Percentiles rank a stretch among this genome's conserved stretches.
Conservation (phyloP, 2,113 vertebrate genomes). For the Lichenostomus cassidix region DNA sequence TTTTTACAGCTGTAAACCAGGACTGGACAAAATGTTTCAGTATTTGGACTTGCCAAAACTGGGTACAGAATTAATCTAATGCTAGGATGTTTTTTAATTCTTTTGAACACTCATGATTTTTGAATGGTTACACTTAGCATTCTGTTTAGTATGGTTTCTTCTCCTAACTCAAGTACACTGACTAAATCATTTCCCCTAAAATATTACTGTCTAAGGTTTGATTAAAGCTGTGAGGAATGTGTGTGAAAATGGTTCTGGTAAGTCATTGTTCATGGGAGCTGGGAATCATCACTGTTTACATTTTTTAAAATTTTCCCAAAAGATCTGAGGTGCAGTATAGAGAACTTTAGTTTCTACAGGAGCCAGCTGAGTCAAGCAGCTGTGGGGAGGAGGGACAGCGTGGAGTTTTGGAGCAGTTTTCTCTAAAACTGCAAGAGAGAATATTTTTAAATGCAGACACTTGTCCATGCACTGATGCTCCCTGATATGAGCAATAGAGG, state of each 20-base stretch:
- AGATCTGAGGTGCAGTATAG: neutral
- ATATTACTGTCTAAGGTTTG: neutral
- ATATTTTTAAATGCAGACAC: neutral
- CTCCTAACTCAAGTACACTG: neutral
- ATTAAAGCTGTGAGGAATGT: conserved; percentile 48
- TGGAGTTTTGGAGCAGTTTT: neutral
- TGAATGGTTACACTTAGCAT: neutral
- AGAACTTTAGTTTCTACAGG: neutral
- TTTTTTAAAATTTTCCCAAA: neutral
- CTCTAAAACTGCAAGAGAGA: neutral
- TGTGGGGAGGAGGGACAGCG: neutral
- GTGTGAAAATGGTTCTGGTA: conserved; percentile 41
- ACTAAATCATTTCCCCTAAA: conserved; percentile 22
- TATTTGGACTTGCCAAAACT: neutral
- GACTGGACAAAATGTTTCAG: neutral
- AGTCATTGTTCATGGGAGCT: conserved; percentile 42
- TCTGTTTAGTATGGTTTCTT: neutral
- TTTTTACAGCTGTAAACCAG: neutral
- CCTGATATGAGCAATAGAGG: fast-evolving
- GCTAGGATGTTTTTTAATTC: neutral
- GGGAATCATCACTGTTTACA: conserved; percentile 42
- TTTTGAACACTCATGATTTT: neutral
- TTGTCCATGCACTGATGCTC: neutral
- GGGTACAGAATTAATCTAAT: neutral
- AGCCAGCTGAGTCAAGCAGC: neutral